A percentile compares a stretch with the other conserved stretches of the same genome.
phyloP scores from a whole-genome alignment of 1,140 invertebrate genomes.

The Mylabris phalerata region DNA sequence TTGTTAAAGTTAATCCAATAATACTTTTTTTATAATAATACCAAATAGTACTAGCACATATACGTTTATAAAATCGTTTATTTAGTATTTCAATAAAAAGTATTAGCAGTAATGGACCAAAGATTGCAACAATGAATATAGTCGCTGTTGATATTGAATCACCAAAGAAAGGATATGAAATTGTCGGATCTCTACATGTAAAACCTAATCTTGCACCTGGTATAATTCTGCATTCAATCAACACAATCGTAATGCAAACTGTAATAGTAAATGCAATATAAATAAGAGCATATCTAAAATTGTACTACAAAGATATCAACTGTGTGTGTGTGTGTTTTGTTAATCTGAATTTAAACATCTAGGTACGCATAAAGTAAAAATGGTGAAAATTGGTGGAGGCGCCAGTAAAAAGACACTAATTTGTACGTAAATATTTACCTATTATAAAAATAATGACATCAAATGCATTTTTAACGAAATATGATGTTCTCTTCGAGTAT shows the following conservation, averaged over 20 bases:
- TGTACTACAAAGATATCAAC: background rate
- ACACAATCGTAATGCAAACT: constrained; percentile 15
- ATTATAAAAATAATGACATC: constrained; percentile 23
- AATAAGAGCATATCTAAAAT: background rate
- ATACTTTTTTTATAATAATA: constrained; percentile 33
- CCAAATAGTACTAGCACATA: constrained; percentile 27
- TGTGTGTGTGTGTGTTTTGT: background rate
- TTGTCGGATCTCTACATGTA: constrained; percentile 55
- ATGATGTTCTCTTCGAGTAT: constrained; percentile 12
- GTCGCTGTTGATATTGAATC: constrained; percentile 50
- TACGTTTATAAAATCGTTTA: constrained; percentile 18
- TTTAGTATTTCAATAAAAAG: constrained; percentile 25
- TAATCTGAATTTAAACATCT: too few relatives aligned
- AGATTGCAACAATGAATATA: constrained; percentile 38
- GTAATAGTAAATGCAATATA: constrained; percentile 16
- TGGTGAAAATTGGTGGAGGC: background rate
- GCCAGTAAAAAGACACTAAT: background rate
- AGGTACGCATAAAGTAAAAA: too few relatives aligned
- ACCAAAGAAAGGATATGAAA: constrained; percentile 52
- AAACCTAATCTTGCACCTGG: constrained; percentile 51
- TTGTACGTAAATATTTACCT: constrained; percentile 16
- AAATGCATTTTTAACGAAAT: background rate
- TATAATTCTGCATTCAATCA: constrained; percentile 46
- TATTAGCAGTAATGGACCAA: constrained; percentile 41
- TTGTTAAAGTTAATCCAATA: constrained; percentile 28